Evolutionary conservation across 2,113 vertebrate genomes (phyloP).

Genomic region (Alethe castanea): DNA sequence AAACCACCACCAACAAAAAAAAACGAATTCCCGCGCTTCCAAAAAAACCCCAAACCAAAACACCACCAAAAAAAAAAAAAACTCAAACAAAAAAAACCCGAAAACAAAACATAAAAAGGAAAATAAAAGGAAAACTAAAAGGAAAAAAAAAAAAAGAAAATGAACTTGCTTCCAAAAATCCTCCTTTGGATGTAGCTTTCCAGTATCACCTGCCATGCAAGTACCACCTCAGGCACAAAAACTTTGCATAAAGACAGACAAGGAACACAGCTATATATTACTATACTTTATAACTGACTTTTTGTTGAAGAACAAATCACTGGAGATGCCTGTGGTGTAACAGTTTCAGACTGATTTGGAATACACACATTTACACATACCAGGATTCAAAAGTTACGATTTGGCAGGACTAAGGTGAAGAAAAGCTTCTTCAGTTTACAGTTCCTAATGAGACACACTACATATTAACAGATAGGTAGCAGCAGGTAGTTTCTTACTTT

Average conservation of each 20-base stretch:
- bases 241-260: slow-evolving; percentile 34
- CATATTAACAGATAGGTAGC: slow-evolving; percentile 79
- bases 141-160: background rate
- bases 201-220: slow-evolving; percentile 52
- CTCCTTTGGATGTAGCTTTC: slow-evolving; percentile 77
- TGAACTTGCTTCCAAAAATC: slow-evolving; percentile 59
- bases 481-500: slow-evolving; percentile 74
- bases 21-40: background rate
- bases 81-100: no score
- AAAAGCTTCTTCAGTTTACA: slow-evolving; percentile 68
- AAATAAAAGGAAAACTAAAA: background rate
- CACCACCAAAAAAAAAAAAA: background rate
- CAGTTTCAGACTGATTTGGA: slow-evolving; percentile 85
- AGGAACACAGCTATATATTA: slow-evolving; percentile 42
- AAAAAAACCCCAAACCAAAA: background rate
- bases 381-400: slow-evolving; percentile 71
- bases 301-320: slow-evolving; percentile 6
- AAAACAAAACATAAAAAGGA: background rate
- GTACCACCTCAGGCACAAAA: slow-evolving; percentile 59
- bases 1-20: background rate
- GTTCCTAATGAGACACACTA: slow-evolving; percentile 70
- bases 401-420: slow-evolving; percentile 74
- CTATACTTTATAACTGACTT: slow-evolving; percentile 1
- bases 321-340: slow-evolving; percentile 50
- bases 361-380: slow-evolving; percentile 81